Conservation (phyloP, 1,140 invertebrate species). For the Aphelinus certus region DNA sequence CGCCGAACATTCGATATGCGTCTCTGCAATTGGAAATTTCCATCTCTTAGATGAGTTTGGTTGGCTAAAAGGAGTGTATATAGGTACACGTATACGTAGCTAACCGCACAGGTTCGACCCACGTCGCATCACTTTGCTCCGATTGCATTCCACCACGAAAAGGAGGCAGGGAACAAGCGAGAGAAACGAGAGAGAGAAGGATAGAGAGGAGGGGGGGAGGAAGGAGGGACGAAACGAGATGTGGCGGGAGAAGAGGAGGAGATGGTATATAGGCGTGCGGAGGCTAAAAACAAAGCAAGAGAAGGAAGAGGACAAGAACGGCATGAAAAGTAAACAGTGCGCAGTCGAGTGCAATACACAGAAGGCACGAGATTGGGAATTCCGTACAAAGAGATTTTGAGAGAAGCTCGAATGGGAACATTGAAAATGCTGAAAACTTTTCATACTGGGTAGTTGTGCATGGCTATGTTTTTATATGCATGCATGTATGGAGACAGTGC, state of each 20-base stretch:
- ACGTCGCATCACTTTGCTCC: slow-evolving; percentile 50
- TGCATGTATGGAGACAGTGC: too few relatives aligned
- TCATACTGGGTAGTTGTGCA: too few relatives aligned
- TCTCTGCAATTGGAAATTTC: too few relatives aligned
- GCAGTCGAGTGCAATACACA: neutral
- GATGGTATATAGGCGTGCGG: slow-evolving; percentile 3
- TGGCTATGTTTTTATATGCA: too few relatives aligned
- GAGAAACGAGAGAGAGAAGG: slow-evolving; percentile 1
- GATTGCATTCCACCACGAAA: slow-evolving; percentile 53
- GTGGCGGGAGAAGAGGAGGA: neutral
- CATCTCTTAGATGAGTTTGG: too few relatives aligned
- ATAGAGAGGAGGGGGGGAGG: slow-evolving; percentile 3
- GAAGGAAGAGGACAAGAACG: slow-evolving; percentile 9
- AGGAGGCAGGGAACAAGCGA: slow-evolving; percentile 31
- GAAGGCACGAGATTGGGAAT: neutral
- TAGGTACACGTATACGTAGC: neutral
- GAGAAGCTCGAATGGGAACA: too few relatives aligned
- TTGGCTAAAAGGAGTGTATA: neutral
- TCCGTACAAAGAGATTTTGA: too few relatives aligned
- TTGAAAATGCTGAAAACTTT: too few relatives aligned
- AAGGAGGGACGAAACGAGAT: neutral
- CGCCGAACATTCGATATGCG: too few relatives aligned
- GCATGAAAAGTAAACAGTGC: slow-evolving; percentile 35
- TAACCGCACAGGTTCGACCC: slow-evolving; percentile 18
- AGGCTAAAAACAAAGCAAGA: slow-evolving; percentile 22